These are phyloP conservation scores for Nyctalus aviator DNA, from an alignment of 2,797 vertebrate species.

Conservation along the genomic window DNA sequence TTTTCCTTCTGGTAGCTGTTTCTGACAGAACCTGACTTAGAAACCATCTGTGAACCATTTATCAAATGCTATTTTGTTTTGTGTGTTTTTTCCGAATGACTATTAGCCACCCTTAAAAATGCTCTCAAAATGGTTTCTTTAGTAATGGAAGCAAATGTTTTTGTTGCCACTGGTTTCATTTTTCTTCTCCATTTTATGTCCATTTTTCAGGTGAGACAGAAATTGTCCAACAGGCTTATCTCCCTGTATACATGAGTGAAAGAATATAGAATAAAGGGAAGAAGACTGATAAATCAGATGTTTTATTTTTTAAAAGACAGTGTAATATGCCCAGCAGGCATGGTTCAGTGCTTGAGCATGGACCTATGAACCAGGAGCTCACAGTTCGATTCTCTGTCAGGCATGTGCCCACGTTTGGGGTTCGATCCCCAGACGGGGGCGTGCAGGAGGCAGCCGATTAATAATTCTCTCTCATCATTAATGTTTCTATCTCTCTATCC, in stretches of 20 bases:
- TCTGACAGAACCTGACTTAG: neutral
- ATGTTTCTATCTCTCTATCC: neutral
- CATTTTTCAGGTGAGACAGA: neutral
- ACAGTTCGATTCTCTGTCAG: neutral
- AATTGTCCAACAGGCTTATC: conserved; percentile 26
- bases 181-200: conserved; percentile 54
- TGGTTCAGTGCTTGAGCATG: neutral
- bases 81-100: conserved; percentile 3
- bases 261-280: conserved; percentile 26
- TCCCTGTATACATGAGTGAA: conserved; percentile 2
- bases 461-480: neutral
- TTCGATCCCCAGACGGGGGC: neutral
- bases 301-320: conserved; percentile 41
- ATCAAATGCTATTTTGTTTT: neutral
- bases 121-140: neutral
- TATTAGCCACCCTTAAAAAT: neutral
- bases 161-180: neutral
- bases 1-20: neutral
- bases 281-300: neutral
- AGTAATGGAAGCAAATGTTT: neutral
- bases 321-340: neutral
- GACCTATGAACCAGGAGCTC: neutral
- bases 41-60: conserved; percentile 4
- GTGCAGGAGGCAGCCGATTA: neutral
- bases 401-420: neutral